These are phyloP conservation scores for Allygus modestus DNA, from an alignment of 2,888 invertebrate species.

Conservation along the genomic window DNA sequence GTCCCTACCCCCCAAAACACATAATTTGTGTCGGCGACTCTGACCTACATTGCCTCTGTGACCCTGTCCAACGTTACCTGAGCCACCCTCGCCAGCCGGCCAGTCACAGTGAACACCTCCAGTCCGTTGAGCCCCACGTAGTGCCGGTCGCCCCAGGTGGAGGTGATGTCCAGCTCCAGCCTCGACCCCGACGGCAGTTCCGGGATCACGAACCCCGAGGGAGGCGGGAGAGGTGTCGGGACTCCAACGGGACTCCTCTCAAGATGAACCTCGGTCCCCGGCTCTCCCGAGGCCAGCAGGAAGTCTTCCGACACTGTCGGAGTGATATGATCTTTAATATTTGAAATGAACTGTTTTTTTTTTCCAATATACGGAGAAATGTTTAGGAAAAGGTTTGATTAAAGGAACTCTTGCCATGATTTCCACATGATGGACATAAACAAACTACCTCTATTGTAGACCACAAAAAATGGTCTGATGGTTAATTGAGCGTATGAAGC, in stretches of 20 bases:
- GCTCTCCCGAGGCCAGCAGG: neutral
- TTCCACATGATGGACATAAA: no score
- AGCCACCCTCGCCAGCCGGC: constrained; percentile 78
- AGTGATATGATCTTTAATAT: no score
- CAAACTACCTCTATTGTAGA: no score
- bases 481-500: no score
- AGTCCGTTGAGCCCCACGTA: constrained; percentile 88
- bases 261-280: neutral
- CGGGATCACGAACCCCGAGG: constrained; percentile 83
- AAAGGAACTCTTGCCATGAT: no score
- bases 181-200: constrained; percentile 84
- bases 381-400: no score
- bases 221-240: constrained; percentile 9
- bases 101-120: constrained; percentile 83
- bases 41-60: no score
- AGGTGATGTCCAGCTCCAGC: constrained; percentile 82
- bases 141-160: constrained; percentile 89
- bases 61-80: neutral
- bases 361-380: no score
- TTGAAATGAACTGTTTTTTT: no score
- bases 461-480: no score
- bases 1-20: no score
- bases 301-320: neutral
- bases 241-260: constrained; percentile 37
- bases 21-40: no score